phyloP scores from a whole-genome alignment of 1,140 invertebrate genomes.

The Melanaphis sacchari region DNA sequence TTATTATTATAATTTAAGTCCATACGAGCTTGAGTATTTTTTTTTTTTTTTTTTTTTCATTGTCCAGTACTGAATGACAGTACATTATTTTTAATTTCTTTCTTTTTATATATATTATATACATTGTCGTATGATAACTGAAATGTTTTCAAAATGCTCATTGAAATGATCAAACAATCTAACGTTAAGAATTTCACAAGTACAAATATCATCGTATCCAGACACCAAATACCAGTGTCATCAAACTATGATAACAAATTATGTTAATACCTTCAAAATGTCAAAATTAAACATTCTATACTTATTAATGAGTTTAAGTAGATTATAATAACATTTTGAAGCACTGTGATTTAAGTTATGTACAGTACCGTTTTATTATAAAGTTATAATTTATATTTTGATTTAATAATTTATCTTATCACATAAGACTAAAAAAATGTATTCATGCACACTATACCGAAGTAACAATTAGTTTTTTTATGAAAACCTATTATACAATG shows the following conservation, averaged over 20 bases:
- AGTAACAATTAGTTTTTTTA: conserved; percentile 22
- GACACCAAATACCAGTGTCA: conserved; percentile 13
- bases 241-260: conserved; percentile 7
- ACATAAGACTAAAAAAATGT: conserved; percentile 24
- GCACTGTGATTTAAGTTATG: conserved; percentile 50
- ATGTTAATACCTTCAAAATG: not conserved
- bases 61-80: conserved; percentile 33
- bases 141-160: conserved; percentile 46
- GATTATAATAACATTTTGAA: conserved; percentile 19
- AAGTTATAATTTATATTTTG: conserved; percentile 10
- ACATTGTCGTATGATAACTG: conserved; percentile 4
- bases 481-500: not conserved
- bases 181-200: conserved; percentile 38
- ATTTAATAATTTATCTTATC: conserved; percentile 38
- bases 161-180: conserved; percentile 48
- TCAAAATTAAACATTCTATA: not conserved
- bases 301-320: conserved; percentile 33
- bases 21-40: conserved; percentile 22
- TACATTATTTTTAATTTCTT: conserved; percentile 36
- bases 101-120: conserved; percentile 7
- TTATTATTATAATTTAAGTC: conserved; percentile 42
- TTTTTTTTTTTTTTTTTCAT: conserved; percentile 40
- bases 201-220: conserved; percentile 23
- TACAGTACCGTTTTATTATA: conserved; percentile 33
- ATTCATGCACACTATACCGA: conserved; percentile 6